These are phyloP conservation scores for Isichthys henryi DNA, from an alignment of 2,113 vertebrate species.

Conservation along the genomic window DNA sequence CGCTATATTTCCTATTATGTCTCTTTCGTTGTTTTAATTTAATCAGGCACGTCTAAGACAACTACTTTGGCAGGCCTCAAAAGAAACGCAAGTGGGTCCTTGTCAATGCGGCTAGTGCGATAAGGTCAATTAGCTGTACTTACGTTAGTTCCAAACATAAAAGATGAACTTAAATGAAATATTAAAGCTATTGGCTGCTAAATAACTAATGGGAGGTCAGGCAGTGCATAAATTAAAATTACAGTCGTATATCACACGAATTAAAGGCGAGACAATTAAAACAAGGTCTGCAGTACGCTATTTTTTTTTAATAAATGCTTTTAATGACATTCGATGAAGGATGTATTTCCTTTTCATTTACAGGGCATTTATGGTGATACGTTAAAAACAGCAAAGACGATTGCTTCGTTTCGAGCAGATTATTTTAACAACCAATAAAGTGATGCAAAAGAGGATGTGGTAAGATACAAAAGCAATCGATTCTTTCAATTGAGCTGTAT, in stretches of 20 bases:
- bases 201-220: background rate
- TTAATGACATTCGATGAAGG: background rate
- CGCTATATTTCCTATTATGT: background rate
- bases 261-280: background rate
- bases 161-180: background rate
- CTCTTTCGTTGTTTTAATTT: background rate
- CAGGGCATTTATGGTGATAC: background rate
- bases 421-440: background rate
- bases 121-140: slow-evolving; percentile 4
- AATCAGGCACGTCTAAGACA: slow-evolving; percentile 11
- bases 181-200: background rate
- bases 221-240: background rate
- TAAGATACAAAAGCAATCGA: background rate
- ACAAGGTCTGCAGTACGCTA: background rate
- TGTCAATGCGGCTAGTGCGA: slow-evolving; percentile 11
- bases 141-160: background rate
- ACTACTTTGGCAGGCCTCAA: background rate
- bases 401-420: background rate
- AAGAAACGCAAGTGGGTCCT: slow-evolving; percentile 1
- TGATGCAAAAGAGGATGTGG: background rate
- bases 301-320: background rate
- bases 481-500: background rate
- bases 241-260: background rate
- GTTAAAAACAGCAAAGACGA: background rate
- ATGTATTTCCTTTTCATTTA: background rate